Base-by-base conservation (phyloP, 2,797 vertebrate genomes). In the Gouania willdenowi region DNA sequence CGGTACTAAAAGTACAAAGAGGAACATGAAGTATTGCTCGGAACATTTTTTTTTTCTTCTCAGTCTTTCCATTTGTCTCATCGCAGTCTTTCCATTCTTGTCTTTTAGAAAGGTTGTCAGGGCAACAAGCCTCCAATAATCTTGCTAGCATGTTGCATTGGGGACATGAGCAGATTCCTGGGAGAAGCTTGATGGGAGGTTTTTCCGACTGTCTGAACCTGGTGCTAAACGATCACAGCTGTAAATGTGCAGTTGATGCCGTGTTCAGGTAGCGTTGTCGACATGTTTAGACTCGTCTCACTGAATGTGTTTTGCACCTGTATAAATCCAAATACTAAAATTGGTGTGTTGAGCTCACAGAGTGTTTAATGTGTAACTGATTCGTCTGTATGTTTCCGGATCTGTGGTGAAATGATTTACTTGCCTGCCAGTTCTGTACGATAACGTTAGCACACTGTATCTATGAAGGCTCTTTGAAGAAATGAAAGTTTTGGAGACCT, bases 361-460 rank as follows among this genome's bases (percentile, higher is more conserved):
- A 70, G 41, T 57, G 46, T 82, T 69, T 23, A 6, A 20, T 75
- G 65, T 79, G 62, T 75, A 38, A 34, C 66, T 43, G 60, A 62
- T 66, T 36, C 59, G 45, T 77, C 53, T 48, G 68, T 79, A 49
- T 55, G 64, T 79, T 80, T 63, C 66, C 63, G 55, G 42, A 43
- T 78, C 42, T 46, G 43, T 62, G 73, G 80, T 61, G 41, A 66
- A 72, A n/a, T n/a, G n/a, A n/a, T n/a, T 30, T 66, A 74, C 41
- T 82, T 79, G 75, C 80, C 66, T 85, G 83, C 82, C 77, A 84
- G 53, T 81, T 74, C 41, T 76, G 66, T 87, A 82, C 79, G 74
- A 83, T 86, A 77, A 79, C 65, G 71, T 81, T 59, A 74, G 75
- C 79, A 82, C 79, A 69, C 79, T 79, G 73, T 81, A 77, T 84